Conservation (phyloP, 2,113 vertebrate species). For the Eretmochelys imbricata region DNA sequence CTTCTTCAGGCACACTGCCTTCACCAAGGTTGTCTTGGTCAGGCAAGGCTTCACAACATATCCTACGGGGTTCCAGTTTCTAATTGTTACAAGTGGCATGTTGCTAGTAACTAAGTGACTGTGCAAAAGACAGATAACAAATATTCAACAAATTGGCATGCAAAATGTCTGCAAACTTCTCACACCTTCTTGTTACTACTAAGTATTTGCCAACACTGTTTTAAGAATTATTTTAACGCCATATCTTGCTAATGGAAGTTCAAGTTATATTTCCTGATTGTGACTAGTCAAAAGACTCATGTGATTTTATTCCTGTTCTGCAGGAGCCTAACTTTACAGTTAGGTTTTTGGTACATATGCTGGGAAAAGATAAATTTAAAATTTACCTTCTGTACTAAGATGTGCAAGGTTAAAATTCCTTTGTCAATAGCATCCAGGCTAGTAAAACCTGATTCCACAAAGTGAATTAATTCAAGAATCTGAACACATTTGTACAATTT, state of each 20-base stretch:
- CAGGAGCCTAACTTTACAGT: background rate
- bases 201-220: background rate
- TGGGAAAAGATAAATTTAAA: background rate
- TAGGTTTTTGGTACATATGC: background rate
- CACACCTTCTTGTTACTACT: background rate
- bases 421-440: background rate
- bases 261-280: background rate
- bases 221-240: background rate
- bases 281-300: background rate
- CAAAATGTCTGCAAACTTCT: background rate
- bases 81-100: accelerated
- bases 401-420: background rate
- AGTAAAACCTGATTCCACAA: background rate
- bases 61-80: background rate
- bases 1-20: background rate
- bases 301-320: background rate
- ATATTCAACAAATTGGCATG: background rate
- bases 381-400: background rate
- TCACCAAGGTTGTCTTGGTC: background rate
- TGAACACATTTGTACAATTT: background rate
- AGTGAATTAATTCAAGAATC: slow-evolving; percentile 9
- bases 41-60: background rate
- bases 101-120: background rate
- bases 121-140: background rate
- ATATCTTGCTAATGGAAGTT: background rate